A percentile compares a stretch with the other conserved stretches of the same genome.
Evolutionary conservation across 2,888 invertebrate genomes (phyloP).

Genomic region (Globia sparganii): DNA sequence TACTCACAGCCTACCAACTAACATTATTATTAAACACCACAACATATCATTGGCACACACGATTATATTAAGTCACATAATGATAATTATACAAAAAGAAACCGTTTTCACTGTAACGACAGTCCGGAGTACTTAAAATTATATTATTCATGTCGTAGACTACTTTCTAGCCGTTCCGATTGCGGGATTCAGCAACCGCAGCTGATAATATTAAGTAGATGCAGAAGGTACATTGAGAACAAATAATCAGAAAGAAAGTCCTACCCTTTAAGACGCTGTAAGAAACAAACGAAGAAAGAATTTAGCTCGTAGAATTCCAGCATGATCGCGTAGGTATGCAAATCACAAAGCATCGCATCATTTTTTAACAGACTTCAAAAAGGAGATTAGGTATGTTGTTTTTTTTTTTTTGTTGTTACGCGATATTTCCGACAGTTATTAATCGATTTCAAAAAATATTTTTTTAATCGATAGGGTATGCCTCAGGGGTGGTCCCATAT

Average conservation of each 20-base stretch:
- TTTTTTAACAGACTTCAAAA: too few species aligned
- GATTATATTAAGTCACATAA: conserved; percentile 49
- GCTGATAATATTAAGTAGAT: background rate
- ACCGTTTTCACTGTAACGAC: conserved; percentile 53
- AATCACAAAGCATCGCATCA: background rate
- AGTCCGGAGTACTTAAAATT: conserved; percentile 57
- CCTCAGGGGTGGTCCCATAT: too few species aligned
- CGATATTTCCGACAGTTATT: too few species aligned
- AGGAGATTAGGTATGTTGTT: too few species aligned
- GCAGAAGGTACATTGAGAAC: conserved; percentile 33
- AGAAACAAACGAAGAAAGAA: background rate
- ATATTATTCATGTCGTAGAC: conserved; percentile 64
- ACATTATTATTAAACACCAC: conserved; percentile 2
- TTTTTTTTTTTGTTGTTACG: too few species aligned
- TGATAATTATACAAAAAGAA: conserved; percentile 48
- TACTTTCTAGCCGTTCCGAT: conserved; percentile 68
- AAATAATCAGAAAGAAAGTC: background rate
- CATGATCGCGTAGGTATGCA: too few species aligned
- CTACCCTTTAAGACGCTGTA: too few species aligned
- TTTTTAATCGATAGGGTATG: too few species aligned
- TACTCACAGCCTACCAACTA: background rate
- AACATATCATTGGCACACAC: conserved; percentile 13
- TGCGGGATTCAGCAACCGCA: conserved; percentile 55
- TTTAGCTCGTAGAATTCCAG: background rate
- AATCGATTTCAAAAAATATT: too few species aligned